Percentiles rank a stretch among this genome's conserved stretches.
phyloP scores from a whole-genome alignment of 2,888 invertebrate species.

The Syrista parreyssii region DNA sequence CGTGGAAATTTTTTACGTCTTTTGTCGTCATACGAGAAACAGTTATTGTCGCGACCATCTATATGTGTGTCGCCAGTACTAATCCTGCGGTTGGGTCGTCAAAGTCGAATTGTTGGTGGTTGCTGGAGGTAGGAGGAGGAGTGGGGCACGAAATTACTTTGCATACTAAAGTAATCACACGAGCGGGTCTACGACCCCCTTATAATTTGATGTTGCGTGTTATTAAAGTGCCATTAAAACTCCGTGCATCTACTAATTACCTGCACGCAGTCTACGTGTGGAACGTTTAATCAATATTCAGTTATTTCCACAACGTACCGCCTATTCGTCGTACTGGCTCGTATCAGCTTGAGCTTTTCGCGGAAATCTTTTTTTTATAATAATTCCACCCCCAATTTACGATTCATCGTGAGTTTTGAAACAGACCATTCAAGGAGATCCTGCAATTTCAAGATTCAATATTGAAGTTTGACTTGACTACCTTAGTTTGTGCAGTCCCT shows the following conservation, averaged over 20 bases:
- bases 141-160: conserved; percentile 28
- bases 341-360: background rate
- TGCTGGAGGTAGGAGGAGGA: conserved; percentile 5
- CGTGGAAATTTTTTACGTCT: background rate
- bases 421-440: background rate
- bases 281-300: conserved; percentile 54
- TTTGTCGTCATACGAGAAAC: background rate
- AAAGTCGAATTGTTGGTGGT: background rate
- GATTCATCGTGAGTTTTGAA: background rate
- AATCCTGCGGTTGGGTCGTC: background rate
- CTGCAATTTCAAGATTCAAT: background rate
- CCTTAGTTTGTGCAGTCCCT: background rate
- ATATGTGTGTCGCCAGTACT: background rate
- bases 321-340: conserved; percentile 27
- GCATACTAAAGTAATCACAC: conserved; percentile 26
- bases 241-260: conserved; percentile 59
- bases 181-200: conserved; percentile 46
- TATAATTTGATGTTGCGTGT: conserved; percentile 60
- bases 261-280: conserved; percentile 47
- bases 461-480: background rate
- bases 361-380: background rate
- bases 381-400: background rate
- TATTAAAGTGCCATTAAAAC: conserved; percentile 61
- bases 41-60: background rate
- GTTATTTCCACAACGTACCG: conserved; percentile 43